Base-by-base conservation (phyloP, 2,888 invertebrate genomes). In the Hemaris fuciformis region DNA sequence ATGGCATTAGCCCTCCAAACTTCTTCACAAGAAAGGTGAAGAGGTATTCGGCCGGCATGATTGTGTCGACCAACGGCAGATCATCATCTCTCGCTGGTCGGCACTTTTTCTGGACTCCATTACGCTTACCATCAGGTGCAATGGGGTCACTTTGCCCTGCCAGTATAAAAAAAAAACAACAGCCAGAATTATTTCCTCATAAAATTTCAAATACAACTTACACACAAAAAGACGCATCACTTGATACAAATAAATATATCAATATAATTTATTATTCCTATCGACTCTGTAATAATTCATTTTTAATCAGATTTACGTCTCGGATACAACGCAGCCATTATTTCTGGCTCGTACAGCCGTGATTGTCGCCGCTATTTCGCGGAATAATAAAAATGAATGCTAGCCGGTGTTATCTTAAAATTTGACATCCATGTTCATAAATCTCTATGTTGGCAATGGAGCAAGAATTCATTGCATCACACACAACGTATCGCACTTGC, bases 381-480 rank as follows among this genome's bases (percentile, higher is more conserved):
- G 38, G 60, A 64, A 60, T 59, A 61, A 60, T 70, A 68, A 67
- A 72, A 67, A 38, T 7, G 13, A 38, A 60, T 41, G n/a, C 13
- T 23, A 23, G 15, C 23, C 38, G 57, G 31, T 61, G 45, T 61
- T 57, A 61, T 45, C 25, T 62, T 65, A 66, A 66, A 72, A 68
- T 76, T 70, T 76, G 73, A 71, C 70, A 71, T 66, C 68, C 22
- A 60, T 25, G 59, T 6, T 62, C 63, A 75, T 75, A 70, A 69
- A 74, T 75, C 71, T 65, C 64, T 38, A 42, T 53, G 72, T 63
- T 80, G 80, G 80, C 80, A 75, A 66, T 69, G 66, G 64, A 61
- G 73, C 80, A 80, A 79, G 79, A 80, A 80, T 77, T 64, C 62
- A 67, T 78, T 78, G 72, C 80, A 79, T 75, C 77, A 77, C 69